Percentiles rank a stretch among this genome's conserved stretches.
Evolutionary conservation across 1,140 invertebrate genomes (phyloP).

Genomic region (Holotrichia oblita): DNA sequence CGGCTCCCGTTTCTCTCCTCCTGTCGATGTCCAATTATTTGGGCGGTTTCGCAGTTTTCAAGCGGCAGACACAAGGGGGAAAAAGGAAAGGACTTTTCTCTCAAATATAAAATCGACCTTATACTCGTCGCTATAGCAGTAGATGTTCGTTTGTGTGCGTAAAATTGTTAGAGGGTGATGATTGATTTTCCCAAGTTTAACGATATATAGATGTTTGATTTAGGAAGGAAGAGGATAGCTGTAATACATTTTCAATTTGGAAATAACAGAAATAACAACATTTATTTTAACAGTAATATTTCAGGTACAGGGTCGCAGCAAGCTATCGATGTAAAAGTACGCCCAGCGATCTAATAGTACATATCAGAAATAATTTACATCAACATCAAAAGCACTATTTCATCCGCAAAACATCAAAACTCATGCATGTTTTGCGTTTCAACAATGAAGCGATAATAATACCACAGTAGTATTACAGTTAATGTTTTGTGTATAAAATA

Average conservation of each 20-base stretch:
- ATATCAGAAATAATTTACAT: too few relatives aligned
- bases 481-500: too few relatives aligned
- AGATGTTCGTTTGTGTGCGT: background rate
- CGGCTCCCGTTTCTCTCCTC: background rate
- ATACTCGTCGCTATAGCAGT: background rate
- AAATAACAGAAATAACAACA: background rate
- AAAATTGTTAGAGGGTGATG: background rate
- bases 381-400: too few relatives aligned
- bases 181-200: background rate
- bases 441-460: too few relatives aligned
- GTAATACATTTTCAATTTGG: background rate
- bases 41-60: slow-evolving; percentile 37
- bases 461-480: too few relatives aligned
- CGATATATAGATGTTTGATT: background rate
- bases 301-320: too few relatives aligned
- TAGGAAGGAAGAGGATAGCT: background rate
- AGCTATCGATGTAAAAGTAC: too few relatives aligned
- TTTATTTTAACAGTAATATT: too few relatives aligned
- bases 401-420: too few relatives aligned
- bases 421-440: too few relatives aligned
- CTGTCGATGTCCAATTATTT: slow-evolving; percentile 21
- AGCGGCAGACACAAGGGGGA: background rate
- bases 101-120: background rate
- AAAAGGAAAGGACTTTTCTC: background rate
- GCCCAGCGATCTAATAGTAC: too few relatives aligned